phyloP scores from a whole-genome alignment of 2,113 vertebrate species.

The Elaphurus davidianus region DNA sequence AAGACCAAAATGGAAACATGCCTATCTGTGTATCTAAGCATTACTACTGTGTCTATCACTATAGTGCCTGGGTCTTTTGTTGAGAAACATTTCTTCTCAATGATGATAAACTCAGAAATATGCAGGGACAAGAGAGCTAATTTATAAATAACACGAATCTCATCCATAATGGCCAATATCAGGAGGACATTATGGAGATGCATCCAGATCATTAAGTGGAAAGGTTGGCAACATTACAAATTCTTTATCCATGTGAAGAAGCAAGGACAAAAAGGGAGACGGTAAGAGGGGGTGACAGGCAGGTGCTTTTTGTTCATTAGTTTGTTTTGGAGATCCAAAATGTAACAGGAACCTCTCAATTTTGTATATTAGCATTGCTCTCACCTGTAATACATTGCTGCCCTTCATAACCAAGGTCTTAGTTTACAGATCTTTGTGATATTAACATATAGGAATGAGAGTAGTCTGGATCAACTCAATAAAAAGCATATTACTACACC shows the following conservation, averaged over 20 bases:
- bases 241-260: slow-evolving; percentile 5
- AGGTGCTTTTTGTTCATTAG: background rate
- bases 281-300: background rate
- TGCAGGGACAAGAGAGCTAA: slow-evolving; percentile 61
- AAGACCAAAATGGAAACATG: slow-evolving; percentile 44
- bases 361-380: background rate
- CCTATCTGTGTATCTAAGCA: slow-evolving; percentile 50
- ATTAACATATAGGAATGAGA: background rate
- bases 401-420: background rate
- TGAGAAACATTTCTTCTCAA: slow-evolving; percentile 60
- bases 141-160: slow-evolving; percentile 66
- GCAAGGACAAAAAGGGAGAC: background rate
- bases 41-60: slow-evolving; percentile 48
- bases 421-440: slow-evolving; percentile 5
- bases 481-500: background rate
- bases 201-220: slow-evolving; percentile 65
- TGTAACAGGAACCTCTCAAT: background rate
- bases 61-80: slow-evolving; percentile 49
- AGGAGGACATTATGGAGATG: slow-evolving; percentile 62
- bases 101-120: slow-evolving; percentile 73
- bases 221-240: slow-evolving; percentile 61
- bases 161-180: slow-evolving; percentile 59
- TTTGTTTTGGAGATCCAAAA: background rate
- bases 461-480: background rate
- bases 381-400: background rate